phyloP scores from a whole-genome alignment of 2,113 vertebrate genomes.

The Furnarius figulus region DNA sequence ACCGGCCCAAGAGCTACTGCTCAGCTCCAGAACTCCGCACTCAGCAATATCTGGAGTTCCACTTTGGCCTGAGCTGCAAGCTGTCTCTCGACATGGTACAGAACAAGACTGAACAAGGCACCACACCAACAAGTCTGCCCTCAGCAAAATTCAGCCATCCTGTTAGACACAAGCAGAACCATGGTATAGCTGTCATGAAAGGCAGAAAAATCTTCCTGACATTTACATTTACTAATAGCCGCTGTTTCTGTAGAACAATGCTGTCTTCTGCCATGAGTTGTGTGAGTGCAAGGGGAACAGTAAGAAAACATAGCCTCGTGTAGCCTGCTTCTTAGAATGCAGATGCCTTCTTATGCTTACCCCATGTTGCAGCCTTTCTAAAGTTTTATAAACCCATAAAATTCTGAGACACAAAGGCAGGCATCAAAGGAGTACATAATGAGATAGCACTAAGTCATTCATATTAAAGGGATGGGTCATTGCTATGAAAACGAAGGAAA shows the following conservation, averaged over 20 bases:
- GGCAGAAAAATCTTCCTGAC: neutral
- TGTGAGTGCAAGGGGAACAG: neutral
- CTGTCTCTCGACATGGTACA: accelerated
- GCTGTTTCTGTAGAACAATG: neutral
- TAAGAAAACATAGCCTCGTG: neutral
- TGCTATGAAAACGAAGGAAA: neutral
- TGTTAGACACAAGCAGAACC: neutral
- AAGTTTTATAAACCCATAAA: neutral
- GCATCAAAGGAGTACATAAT: neutral
- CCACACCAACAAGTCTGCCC: neutral
- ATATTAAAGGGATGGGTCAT: neutral
- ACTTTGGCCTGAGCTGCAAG: accelerated
- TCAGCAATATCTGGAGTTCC: neutral
- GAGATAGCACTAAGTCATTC: neutral
- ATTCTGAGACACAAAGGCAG: neutral
- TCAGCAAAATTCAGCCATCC: neutral
- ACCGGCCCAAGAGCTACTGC: neutral
- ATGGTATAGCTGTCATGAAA: neutral
- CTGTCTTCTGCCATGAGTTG: neutral
- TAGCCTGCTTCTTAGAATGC: neutral
- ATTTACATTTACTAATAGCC: neutral
- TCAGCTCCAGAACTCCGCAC: neutral
- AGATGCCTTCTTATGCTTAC: neutral
- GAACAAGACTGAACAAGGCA: accelerated
- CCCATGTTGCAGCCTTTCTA: neutral